Base-by-base conservation (phyloP, 2,888 invertebrate species). In the Leptopterna dolabrata region DNA sequence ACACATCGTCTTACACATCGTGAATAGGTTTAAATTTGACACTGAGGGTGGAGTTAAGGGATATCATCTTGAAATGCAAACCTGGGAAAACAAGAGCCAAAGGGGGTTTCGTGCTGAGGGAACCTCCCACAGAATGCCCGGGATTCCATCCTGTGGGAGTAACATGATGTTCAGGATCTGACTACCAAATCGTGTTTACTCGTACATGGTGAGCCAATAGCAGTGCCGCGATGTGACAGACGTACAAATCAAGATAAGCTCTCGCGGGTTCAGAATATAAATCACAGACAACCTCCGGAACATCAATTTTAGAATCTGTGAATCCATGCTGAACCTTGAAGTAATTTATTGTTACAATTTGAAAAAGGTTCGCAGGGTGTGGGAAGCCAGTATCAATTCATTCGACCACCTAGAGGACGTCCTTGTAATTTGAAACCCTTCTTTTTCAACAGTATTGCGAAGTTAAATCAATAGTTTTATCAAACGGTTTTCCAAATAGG, bases 21-120 rank as follows among this genome's bases (percentile, higher is more conserved):
- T 24, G 27, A 63, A 63, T 24, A 36, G 73, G 73, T 76, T 76
- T 76, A 30, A 76, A 76, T 76, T 76, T 76, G 73, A 30, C 36
- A 30, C 73, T 36, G 19, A 29, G 14, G 73, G 41, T 16, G 36
- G 41, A 41, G 16, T 29, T 7, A 30, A 76, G 36, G 41, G 4
- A 16, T 41, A n/a, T 36, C 36, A 14, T 76, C 73, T 41, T 41
- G 73, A 76, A 76, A 76, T 76, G 73, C 73, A 76, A 76, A 36
- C 36, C 73, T 19, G 36, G 36, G 73, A 29, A 36, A 36, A 41
- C 29, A 29, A 76, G 19, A 41, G 73, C 36, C 41, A 2, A n/a
- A 9, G 51, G 27, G 63, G 63, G 36, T 36, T 36, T 24, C 11
- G 63, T 1, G 9, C 63, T 19, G 51, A 51, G 51, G n/a, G 51